Percentiles rank a stretch among this genome's conserved stretches.
These are phyloP conservation scores for Drosophila acutilabella DNA, from an alignment of 2,888 invertebrate genomes.

Conservation along the genomic window DNA sequence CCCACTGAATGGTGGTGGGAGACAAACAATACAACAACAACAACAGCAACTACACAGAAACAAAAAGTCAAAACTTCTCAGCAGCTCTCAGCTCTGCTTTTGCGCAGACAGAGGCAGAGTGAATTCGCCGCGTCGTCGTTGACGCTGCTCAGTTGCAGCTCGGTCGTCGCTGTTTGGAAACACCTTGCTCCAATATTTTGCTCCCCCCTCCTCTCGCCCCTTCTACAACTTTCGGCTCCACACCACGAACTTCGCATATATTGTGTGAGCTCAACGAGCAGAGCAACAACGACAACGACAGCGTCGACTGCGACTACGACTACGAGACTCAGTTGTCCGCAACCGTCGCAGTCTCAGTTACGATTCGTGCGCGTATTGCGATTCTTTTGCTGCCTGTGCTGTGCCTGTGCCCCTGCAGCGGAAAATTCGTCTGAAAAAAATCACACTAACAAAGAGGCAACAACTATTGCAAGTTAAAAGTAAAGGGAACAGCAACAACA, in stretches of 20 bases:
- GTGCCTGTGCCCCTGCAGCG: conserved; percentile 54
- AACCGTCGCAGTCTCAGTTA: conserved; percentile 50
- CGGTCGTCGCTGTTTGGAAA: conserved; percentile 68
- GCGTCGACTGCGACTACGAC: conserved; percentile 13
- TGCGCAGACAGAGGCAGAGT: conserved; percentile 62
- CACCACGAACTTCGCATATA: conserved; percentile 9
- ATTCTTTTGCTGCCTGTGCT: conserved; percentile 53
- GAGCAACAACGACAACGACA: conserved; percentile 27
- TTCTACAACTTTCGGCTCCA: neutral
- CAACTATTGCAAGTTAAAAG: conserved; percentile 22
- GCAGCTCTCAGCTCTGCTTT: conserved; percentile 64
- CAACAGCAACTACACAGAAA: conserved; percentile 28
- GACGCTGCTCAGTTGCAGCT: conserved; percentile 44
- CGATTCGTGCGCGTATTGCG: conserved; percentile 68
- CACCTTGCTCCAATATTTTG: conserved; percentile 79
- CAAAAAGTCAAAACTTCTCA: conserved; percentile 48
- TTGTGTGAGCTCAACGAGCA: conserved; percentile 21
- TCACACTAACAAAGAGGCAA: conserved; percentile 38
- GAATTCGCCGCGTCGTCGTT: conserved; percentile 59
- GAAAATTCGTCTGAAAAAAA: conserved; percentile 68
- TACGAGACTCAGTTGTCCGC: conserved; percentile 41
- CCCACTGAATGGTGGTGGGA: conserved; percentile 64
- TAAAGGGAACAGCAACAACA: conserved; percentile 1
- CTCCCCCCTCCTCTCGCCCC: conserved; percentile 19
- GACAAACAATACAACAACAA: conserved; percentile 36